Evolutionary conservation across 53 echinoderm and acorn worm genomes (phyloP).

Genomic region (Antedon mediterranea): DNA sequence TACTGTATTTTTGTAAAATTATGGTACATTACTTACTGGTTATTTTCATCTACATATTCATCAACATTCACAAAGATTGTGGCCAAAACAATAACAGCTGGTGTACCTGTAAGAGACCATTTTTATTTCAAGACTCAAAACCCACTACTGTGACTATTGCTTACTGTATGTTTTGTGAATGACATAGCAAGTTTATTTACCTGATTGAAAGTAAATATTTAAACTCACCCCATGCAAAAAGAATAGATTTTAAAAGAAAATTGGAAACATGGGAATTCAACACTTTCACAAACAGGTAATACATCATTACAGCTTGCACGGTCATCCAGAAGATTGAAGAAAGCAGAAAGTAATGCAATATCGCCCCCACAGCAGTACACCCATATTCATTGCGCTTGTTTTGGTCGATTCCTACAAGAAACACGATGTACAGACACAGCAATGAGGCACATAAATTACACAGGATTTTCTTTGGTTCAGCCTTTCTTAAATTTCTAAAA

Average conservation of each 20-base stretch:
- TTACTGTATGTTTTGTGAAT: too few relatives aligned
- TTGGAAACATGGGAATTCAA: conserved; percentile 28
- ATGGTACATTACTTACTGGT: too few relatives aligned
- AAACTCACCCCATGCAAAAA: conserved; percentile 53
- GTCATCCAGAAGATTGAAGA: conserved; percentile 76
- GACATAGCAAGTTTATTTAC: too few relatives aligned
- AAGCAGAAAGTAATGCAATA: conserved; percentile 74
- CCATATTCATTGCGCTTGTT: conserved; percentile 18
- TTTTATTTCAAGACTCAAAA: too few relatives aligned
- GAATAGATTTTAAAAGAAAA: conserved; percentile 28
- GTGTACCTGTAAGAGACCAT: too few relatives aligned
- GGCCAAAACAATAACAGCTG: too few relatives aligned
- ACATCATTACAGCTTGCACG: too few relatives aligned
- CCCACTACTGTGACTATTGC: too few relatives aligned
- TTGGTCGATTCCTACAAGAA: conserved; percentile 46
- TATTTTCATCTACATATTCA: too few relatives aligned
- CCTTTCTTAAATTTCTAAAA: conserved; percentile 39
- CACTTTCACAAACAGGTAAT: conserved; percentile 60
- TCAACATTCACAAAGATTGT: too few relatives aligned
- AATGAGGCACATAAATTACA: conserved; percentile 41
- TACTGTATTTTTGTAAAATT: too few relatives aligned
- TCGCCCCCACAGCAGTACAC: conserved; percentile 44
- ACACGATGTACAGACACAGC: conserved; percentile 39
- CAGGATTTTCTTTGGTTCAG: conserved; percentile 48
- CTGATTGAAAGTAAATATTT: too few relatives aligned